phyloP scores from a whole-genome alignment of 2,888 invertebrate species.

The Bugulina stolonifera region DNA sequence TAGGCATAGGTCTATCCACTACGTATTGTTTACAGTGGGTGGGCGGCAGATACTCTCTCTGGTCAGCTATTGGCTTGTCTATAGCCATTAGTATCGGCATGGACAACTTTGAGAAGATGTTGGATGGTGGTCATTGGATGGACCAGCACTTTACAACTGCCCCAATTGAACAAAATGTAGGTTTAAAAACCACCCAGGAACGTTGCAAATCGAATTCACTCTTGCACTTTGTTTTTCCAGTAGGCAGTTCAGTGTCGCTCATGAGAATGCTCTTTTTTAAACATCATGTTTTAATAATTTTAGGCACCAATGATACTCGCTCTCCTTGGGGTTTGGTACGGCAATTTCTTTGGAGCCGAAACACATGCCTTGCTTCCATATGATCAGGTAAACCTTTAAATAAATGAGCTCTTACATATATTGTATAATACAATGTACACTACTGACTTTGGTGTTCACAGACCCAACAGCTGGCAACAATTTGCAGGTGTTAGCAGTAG shows the following conservation, averaged over 20 bases:
- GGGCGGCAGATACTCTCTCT: conserved; percentile 91
- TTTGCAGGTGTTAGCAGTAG: too few species aligned
- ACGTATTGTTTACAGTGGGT: conserved; percentile 76
- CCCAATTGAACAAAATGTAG: conserved; percentile 84
- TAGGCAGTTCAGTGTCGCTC: too few species aligned
- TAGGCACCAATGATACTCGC: conserved; percentile 90
- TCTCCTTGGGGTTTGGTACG: conserved; percentile 73
- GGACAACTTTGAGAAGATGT: conserved; percentile 84
- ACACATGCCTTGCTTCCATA: conserved; percentile 94
- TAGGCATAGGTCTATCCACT: too few species aligned
- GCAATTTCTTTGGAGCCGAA: conserved; percentile 88
- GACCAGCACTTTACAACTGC: conserved; percentile 85
- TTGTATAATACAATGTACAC: too few species aligned
- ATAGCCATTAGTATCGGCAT: conserved; percentile 85
- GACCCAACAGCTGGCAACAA: too few species aligned
- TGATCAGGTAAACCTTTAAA: conserved; percentile 81
- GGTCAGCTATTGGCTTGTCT: conserved; percentile 98
- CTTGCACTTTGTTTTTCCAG: too few species aligned
- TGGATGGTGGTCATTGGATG: conserved; percentile 86
- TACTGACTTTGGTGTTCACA: too few species aligned
- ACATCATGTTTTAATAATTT: background rate
- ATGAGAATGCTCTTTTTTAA: background rate
- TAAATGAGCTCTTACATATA: too few species aligned
- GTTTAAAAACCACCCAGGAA: too few species aligned
- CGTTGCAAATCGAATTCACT: too few species aligned